Evolutionary conservation across 2,113 vertebrate genomes (phyloP), one percentile per base, ranked within the genome.

Genomic region (Vanacampus margaritifer): DNA sequence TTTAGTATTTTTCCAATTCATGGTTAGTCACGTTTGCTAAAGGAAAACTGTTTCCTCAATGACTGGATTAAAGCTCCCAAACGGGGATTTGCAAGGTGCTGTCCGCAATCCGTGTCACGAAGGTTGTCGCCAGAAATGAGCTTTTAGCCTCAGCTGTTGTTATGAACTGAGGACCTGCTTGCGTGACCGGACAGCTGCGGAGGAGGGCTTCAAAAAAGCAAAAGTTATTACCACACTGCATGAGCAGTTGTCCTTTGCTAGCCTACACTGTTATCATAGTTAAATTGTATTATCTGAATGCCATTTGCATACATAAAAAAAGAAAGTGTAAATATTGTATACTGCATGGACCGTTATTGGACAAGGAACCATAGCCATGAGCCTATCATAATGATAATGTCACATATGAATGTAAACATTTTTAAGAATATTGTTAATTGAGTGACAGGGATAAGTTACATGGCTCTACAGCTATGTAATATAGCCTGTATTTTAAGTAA

Each of bases 141-240:
- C 21, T 67, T 23, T 82, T 77, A 76, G 70, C 75, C 78, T 89
- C 91, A 92, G 91, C 91, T 92, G 91, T 89, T 91, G 89, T 92
- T 91, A 86, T 90, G 86, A 81, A 82, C 80, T 16, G 48, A 71
- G 59, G 78, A 79, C 79, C 79, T 64, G 75, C 72, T 76, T 64
- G 76, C 72, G 68, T 80, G 80, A 84, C 57, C 37, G 68, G 85
- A 88, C 91, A 87, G 87, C 90, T 91, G 91, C 88, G 12, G 5
- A 26, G 48, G 46, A 84, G 60, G 56, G 63, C 66, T 76, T 58
- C 76, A 74, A 74, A 76, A 87, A 86, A 87, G 79, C 75, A 79
- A 85, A 85, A 86, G 86, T 87, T 87, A 86, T 86, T 79, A 81
- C 82, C 68, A 65, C 35, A 50, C 67, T 3, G 70, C 84, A 83